Percentiles rank a stretch among this genome's conserved stretches.
Conservation (phyloP, 2,888 invertebrate genomes). For the Brenthis hecate region DNA sequence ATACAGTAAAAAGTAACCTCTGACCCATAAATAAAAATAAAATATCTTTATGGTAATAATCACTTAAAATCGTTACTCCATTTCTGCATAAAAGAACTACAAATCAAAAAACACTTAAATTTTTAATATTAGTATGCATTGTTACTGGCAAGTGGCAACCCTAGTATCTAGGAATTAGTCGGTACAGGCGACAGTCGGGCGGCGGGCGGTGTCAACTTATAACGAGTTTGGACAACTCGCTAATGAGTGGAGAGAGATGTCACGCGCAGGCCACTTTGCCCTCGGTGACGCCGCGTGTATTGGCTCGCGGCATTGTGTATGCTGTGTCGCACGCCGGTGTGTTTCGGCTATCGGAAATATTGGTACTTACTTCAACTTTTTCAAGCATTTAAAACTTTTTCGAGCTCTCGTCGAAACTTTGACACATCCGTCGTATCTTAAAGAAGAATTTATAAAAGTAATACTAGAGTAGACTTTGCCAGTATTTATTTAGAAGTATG, state of each 20-base stretch:
- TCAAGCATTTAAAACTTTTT: conserved; percentile 7
- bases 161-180: conserved; percentile 23
- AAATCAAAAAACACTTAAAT: too few relatives aligned
- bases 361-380: conserved; percentile 10
- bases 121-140: too few relatives aligned
- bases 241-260: conserved; percentile 63
- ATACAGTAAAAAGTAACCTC: too few relatives aligned
- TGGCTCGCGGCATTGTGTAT: conserved; percentile 28
- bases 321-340: conserved; percentile 7
- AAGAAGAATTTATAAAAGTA: neutral
- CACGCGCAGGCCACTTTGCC: conserved; percentile 38
- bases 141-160: neutral
- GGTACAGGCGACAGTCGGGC: conserved; percentile 30
- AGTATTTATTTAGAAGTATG: too few relatives aligned
- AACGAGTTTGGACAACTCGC: conserved; percentile 77
- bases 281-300: conserved; percentile 22
- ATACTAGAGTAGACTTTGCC: too few relatives aligned
- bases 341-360: conserved; percentile 16
- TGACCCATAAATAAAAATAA: too few relatives aligned
- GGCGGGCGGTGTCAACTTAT: conserved; percentile 58
- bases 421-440: neutral
- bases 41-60: too few relatives aligned
- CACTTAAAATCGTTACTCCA: too few relatives aligned
- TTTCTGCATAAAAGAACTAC: too few relatives aligned
- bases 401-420: neutral